Percentiles rank a stretch among this genome's conserved stretches.
Conservation (phyloP, 2,113 vertebrate species). For the Dipodomys spectabilis region DNA sequence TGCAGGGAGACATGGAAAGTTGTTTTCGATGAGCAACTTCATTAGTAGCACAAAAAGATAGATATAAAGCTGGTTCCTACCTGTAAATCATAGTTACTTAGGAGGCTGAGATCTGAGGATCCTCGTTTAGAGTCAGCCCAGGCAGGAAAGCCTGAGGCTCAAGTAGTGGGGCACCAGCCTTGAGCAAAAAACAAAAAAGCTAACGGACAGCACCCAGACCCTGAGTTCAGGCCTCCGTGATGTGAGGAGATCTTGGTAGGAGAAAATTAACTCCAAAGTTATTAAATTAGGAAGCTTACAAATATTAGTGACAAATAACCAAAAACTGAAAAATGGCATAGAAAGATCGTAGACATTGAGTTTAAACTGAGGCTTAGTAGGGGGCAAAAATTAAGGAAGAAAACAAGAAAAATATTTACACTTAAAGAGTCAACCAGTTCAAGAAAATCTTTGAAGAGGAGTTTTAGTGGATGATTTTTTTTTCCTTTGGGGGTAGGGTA, state of each 20-base stretch:
- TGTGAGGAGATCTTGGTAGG: no score
- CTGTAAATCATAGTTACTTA: no score
- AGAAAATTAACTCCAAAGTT: neutral
- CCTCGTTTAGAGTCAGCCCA: no score
- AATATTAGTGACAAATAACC: neutral
- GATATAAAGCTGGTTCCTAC: neutral
- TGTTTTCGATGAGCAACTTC: neutral
- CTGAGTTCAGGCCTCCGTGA: no score
- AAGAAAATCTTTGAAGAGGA: neutral
- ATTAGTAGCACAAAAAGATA: neutral
- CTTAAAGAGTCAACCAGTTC: slow-evolving; percentile 50
- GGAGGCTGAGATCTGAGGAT: no score
- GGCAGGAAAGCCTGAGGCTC: no score
- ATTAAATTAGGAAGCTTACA: neutral
- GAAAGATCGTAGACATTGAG: slow-evolving; percentile 14
- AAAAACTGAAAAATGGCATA: neutral
- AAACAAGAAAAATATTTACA: slow-evolving; percentile 32
- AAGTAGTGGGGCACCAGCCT: no score
- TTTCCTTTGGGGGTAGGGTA: neutral
- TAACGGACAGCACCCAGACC: no score
- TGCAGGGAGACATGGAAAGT: neutral
- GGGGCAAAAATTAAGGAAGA: neutral
- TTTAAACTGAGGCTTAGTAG: slow-evolving; percentile 30
- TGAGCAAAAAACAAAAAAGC: no score
- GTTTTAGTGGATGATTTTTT: slow-evolving; percentile 21